Conservation (phyloP, 2,888 invertebrate genomes). For the Lepidonotus clava region DNA sequence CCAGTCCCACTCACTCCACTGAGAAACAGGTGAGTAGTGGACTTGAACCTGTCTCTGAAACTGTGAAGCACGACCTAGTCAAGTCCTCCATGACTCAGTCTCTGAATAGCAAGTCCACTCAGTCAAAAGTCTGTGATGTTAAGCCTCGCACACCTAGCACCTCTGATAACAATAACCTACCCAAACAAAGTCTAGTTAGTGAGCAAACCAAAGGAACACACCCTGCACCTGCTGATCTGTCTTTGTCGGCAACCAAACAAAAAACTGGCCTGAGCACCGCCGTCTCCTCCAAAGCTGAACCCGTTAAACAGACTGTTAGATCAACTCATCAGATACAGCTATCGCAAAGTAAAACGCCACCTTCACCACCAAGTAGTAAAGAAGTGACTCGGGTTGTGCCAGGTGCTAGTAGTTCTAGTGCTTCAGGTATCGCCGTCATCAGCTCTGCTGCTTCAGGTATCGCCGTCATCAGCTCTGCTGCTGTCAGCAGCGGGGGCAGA, state of each 20-base stretch:
- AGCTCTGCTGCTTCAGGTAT: neutral
- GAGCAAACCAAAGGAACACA: neutral
- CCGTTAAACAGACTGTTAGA: neutral
- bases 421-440: neutral
- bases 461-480: neutral
- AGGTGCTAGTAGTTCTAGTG: neutral
- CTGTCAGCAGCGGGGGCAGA: neutral
- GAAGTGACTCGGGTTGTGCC: neutral
- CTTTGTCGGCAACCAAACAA: neutral
- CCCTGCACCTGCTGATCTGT: neutral
- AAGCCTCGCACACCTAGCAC: neutral
- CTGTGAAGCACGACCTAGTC: neutral
- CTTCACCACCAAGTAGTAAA: neutral
- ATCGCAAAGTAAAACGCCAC: neutral
- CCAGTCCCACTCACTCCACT: neutral
- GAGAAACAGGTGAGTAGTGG: neutral
- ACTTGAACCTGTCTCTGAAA: neutral
- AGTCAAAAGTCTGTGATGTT: constrained; percentile 32
- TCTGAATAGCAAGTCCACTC: neutral
- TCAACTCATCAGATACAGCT: neutral
- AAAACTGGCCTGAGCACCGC: neutral
- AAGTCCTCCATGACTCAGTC: constrained; percentile 9
- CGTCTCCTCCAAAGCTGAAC: neutral
- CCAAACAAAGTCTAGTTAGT: neutral
- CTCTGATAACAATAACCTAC: neutral